Evolutionary conservation across 1,140 invertebrate species (phyloP).

Genomic region (Macrostomum lignano): DNA sequence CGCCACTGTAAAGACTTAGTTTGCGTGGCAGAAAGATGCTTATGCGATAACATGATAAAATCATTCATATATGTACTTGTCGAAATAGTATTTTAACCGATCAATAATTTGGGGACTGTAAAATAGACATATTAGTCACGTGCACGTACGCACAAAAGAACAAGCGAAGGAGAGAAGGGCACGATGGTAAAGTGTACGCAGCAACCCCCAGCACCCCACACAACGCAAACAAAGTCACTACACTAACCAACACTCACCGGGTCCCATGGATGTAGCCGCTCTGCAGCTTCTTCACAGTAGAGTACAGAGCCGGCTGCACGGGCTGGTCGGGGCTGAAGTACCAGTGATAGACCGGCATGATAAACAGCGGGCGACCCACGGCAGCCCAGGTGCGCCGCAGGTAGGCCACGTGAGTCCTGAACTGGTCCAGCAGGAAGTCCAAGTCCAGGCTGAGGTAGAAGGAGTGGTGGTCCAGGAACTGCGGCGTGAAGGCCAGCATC

Average conservation of each 20-base stretch:
- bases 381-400: conserved; percentile 29
- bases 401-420: conserved; percentile 18
- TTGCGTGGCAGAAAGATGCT: too few species aligned
- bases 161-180: conserved; percentile 5
- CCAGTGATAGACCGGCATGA: conserved; percentile 11
- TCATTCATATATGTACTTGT: too few species aligned
- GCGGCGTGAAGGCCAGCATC: conserved; percentile 88
- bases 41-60: too few species aligned
- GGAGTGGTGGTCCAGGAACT: conserved; percentile 35
- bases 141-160: too few species aligned
- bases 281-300: background rate
- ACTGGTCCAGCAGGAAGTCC: conserved; percentile 18
- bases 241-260: too few species aligned
- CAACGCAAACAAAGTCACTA: too few species aligned
- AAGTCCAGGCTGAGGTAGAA: conserved; percentile 22
- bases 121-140: too few species aligned
- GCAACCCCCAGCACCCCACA: background rate
- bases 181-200: background rate
- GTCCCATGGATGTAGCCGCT: background rate
- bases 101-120: too few species aligned
- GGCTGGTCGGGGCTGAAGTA: conserved; percentile 11
- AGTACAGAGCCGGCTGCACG: background rate
- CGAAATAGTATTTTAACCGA: too few species aligned
- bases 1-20: too few species aligned
- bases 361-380: conserved; percentile 20